Percentiles rank a stretch among this genome's conserved stretches.
These are phyloP conservation scores for Megalops atlanticus DNA, from an alignment of 2,113 vertebrate species.

Conservation along the genomic window DNA sequence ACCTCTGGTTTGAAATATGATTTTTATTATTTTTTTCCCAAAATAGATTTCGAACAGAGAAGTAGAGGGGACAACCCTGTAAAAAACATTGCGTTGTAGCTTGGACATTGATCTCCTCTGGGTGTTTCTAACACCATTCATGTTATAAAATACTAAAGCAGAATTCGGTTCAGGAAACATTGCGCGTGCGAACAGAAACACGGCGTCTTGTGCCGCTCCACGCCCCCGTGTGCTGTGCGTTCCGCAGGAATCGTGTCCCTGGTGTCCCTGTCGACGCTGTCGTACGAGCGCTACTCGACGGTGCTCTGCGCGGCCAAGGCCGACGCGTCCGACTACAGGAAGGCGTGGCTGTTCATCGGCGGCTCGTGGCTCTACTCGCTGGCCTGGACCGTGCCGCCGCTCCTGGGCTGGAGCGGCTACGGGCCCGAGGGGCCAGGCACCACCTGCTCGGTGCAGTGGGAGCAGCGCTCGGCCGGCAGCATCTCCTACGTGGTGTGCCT, in stretches of 20 bases:
- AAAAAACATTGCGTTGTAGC: too few species aligned
- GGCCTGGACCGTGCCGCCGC: constrained; percentile 63
- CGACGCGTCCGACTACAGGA: constrained; percentile 64
- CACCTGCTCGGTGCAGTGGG: constrained; percentile 66
- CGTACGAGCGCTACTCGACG: constrained; percentile 62
- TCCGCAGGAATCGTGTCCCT: constrained; percentile 67
- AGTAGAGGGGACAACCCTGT: too few species aligned
- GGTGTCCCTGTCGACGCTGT: constrained; percentile 65
- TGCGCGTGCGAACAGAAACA: too few species aligned
- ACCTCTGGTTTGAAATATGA: not conserved
- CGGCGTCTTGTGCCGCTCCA: not conserved
- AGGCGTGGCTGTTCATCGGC: constrained; percentile 60
- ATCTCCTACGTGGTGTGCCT: constrained; percentile 66
- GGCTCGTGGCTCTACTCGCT: constrained; percentile 69
- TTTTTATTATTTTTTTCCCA: not conserved
- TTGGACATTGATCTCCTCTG: not conserved
- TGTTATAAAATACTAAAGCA: not conserved
- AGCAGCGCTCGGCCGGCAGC: constrained; percentile 53
- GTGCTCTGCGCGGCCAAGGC: constrained; percentile 51
- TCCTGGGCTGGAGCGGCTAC: constrained; percentile 70
- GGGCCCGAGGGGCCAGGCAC: constrained; percentile 66
- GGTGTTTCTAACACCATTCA: not conserved
- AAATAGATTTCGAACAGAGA: too few species aligned
- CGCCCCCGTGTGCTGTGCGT: not conserved
- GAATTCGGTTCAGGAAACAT: too few species aligned